Conservation (phyloP, 2,888 invertebrate genomes). For the Criorhina ranunculi region DNA sequence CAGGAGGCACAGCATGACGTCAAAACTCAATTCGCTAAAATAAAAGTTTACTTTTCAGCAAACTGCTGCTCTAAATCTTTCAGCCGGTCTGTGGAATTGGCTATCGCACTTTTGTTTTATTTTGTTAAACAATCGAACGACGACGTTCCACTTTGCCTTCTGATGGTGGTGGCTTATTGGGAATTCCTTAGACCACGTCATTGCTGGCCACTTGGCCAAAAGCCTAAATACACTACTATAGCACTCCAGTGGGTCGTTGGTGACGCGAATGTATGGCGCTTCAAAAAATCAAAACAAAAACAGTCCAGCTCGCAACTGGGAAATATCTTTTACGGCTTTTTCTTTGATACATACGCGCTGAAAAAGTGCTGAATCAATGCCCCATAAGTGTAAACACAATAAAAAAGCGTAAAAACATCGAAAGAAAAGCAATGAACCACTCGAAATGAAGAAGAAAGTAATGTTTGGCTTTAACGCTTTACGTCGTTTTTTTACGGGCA, state of each 20-base stretch:
- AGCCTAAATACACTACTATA: conserved; percentile 62
- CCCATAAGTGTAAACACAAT: conserved; percentile 54
- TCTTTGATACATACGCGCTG: conserved; percentile 42
- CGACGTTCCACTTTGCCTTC: conserved; percentile 2
- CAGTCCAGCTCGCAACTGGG: neutral
- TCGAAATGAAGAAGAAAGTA: conserved; percentile 35
- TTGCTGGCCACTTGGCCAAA: conserved; percentile 49
- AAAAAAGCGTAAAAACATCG: conserved; percentile 36
- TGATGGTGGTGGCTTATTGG: conserved; percentile 27
- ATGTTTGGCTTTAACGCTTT: conserved; percentile 23
- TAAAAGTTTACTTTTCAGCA: conserved; percentile 43
- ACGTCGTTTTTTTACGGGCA: conserved; percentile 35
- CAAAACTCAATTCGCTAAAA: conserved; percentile 27
- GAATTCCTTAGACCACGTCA: conserved; percentile 70
- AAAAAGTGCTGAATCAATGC: conserved; percentile 34
- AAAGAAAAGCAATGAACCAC: conserved; percentile 43
- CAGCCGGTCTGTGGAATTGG: conserved; percentile 34
- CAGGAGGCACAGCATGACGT: conserved; percentile 57
- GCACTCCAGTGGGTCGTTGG: conserved; percentile 26
- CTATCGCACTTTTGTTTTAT: conserved; percentile 21
- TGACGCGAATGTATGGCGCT: conserved; percentile 51
- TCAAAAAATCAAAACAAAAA: neutral
- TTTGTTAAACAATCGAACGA: conserved; percentile 26
- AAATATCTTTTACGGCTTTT: conserved; percentile 44
- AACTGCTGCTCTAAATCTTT: conserved; percentile 54